Evolutionary conservation across 1,140 invertebrate species (phyloP).

Genomic region (Anastrepha obliqua): DNA sequence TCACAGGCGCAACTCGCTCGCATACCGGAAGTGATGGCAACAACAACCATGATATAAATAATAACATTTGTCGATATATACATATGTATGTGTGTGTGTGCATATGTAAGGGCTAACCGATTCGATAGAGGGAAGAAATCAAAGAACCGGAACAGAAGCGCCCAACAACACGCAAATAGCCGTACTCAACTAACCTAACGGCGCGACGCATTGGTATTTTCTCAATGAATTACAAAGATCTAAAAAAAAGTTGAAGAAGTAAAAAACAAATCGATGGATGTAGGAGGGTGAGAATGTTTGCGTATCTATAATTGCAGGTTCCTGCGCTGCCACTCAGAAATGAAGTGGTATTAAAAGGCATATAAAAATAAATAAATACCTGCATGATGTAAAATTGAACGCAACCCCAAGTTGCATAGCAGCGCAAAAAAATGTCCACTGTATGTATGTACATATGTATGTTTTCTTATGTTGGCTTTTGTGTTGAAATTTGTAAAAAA

Average conservation of each 20-base stretch:
- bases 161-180: slow-evolving; percentile 1
- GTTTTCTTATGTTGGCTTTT: neutral
- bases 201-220: neutral
- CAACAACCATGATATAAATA: slow-evolving; percentile 19
- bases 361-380: slow-evolving; percentile 12
- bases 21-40: slow-evolving; percentile 18
- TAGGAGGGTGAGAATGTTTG: slow-evolving; percentile 26
- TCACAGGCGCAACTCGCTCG: neutral
- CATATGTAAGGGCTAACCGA: neutral
- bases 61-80: neutral
- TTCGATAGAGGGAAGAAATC: neutral
- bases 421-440: neutral
- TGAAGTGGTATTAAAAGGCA: slow-evolving; percentile 29
- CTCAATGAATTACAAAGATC: too few relatives aligned
- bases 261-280: slow-evolving; percentile 2
- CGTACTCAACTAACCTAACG: slow-evolving; percentile 13
- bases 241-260: neutral
- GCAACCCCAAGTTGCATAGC: neutral
- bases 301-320: slow-evolving; percentile 49
- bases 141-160: slow-evolving; percentile 36
- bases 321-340: slow-evolving; percentile 8
- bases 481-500: neutral
- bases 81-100: neutral
- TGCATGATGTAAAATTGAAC: neutral
- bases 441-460: neutral